Evolutionary conservation across 2,113 vertebrate species (phyloP).

Genomic region (Laticauda colubrina): DNA sequence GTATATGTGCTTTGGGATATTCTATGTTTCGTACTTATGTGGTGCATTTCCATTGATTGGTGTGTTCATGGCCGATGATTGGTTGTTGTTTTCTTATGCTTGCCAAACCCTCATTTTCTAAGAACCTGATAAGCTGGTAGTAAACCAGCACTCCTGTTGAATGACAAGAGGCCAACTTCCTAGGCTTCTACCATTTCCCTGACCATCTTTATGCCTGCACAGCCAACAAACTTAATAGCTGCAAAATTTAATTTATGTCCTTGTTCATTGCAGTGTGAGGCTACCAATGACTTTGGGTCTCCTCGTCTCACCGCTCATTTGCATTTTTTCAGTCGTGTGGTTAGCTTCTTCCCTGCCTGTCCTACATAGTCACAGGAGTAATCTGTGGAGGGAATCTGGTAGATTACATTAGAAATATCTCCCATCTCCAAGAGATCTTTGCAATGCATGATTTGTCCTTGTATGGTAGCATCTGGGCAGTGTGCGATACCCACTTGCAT

Average conservation of each 20-base stretch:
- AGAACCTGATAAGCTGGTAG: background rate
- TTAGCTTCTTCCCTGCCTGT: background rate
- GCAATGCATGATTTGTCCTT: background rate
- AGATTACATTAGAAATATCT: too few relatives aligned
- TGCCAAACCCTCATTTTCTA: background rate
- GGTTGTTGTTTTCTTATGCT: background rate
- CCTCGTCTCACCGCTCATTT: background rate
- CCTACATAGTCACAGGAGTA: too few relatives aligned
- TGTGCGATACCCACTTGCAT: background rate
- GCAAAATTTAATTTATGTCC: background rate
- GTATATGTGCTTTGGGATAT: background rate
- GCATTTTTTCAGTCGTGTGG: background rate
- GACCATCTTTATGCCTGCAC: background rate
- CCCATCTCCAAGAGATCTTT: too few relatives aligned
- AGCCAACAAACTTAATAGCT: background rate
- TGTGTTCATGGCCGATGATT: background rate
- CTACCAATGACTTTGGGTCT: background rate
- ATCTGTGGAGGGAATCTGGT: too few relatives aligned
- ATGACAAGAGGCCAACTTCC: background rate
- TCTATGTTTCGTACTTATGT: background rate
- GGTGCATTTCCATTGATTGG: background rate
- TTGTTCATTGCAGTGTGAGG: background rate
- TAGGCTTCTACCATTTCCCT: background rate
- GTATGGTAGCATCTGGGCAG: background rate
- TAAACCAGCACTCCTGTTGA: background rate